A percentile compares a stretch with the other conserved stretches of the same genome.
These are phyloP conservation scores for Lutjanus argentimaculatus DNA, from an alignment of 2,797 vertebrate species.

Conservation along the genomic window DNA sequence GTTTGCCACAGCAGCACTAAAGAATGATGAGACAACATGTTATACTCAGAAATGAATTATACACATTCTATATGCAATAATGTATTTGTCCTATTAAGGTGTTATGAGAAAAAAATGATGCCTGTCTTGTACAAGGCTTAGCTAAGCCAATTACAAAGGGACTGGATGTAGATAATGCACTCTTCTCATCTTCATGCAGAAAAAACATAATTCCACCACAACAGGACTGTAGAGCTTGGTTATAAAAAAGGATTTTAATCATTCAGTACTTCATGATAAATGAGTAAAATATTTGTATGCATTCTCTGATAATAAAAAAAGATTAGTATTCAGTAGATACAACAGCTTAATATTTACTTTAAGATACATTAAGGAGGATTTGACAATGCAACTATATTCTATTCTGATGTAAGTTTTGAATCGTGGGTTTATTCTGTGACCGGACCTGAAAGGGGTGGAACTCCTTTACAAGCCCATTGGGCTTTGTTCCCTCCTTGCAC, in stretches of 20 bases:
- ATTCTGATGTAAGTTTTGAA: neutral
- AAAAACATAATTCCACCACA: constrained; percentile 35
- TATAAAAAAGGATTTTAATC: constrained; percentile 29
- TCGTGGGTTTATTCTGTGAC: constrained; percentile 24
- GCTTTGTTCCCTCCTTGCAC: too few relatives aligned
- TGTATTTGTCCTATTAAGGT: constrained; percentile 14
- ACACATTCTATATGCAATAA: constrained; percentile 12
- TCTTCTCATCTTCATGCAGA: constrained; percentile 23
- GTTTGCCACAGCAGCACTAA: constrained; percentile 17
- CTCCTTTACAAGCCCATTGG: too few relatives aligned
- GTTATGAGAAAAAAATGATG: constrained; percentile 21
- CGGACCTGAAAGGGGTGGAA: too few relatives aligned
- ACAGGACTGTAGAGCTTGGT: constrained; percentile 11
- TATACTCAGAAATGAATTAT: constrained; percentile 32
- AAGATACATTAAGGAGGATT: neutral
- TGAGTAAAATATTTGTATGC: constrained; percentile 12
- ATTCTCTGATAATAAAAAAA: constrained; percentile 8
- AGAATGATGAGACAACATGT: constrained; percentile 44
- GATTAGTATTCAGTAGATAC: neutral
- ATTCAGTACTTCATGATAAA: constrained; percentile 1
- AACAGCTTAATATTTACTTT: neutral
- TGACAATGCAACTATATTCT: neutral
- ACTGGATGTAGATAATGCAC: constrained; percentile 28
- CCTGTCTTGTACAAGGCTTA: constrained; percentile 22
- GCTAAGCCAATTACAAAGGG: constrained; percentile 44